Conservation (phyloP, 2,888 invertebrate species). For the Anodontia alba region DNA sequence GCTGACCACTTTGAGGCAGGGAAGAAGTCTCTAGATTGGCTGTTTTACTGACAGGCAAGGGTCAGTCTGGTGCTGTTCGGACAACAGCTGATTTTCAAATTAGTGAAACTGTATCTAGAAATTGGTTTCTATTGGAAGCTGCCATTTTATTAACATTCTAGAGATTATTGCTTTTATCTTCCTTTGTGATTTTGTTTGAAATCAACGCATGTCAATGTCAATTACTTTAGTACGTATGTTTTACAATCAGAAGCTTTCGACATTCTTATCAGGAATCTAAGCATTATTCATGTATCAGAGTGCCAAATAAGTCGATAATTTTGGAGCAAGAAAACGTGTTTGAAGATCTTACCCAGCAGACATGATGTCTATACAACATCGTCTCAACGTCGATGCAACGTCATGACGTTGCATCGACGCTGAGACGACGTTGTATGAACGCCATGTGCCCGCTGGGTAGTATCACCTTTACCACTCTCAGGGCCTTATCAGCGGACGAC, state of each 20-base stretch:
- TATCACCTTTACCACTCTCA: too few species aligned
- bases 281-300: too few species aligned
- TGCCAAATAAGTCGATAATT: too few species aligned
- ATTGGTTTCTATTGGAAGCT: constrained; percentile 3
- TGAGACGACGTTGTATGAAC: too few species aligned
- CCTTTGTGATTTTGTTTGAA: constrained; percentile 13
- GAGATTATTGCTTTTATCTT: constrained; percentile 13
- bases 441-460: too few species aligned
- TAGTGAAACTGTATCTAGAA: constrained; percentile 7
- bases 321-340: too few species aligned
- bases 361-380: too few species aligned
- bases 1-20: background rate
- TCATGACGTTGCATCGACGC: too few species aligned
- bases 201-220: constrained; percentile 2
- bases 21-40: background rate
- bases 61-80: background rate
- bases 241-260: constrained; percentile 4
- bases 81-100: constrained; percentile 9
- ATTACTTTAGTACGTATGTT: constrained; percentile 5
- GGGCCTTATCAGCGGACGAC: too few species aligned
- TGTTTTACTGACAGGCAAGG: background rate
- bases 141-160: constrained; percentile 14
- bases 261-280: background rate
- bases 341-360: too few species aligned
- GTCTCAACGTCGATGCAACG: too few species aligned